Evolutionary conservation across 2,113 vertebrate species (phyloP).

Genomic region (Dermatemys mawii): DNA sequence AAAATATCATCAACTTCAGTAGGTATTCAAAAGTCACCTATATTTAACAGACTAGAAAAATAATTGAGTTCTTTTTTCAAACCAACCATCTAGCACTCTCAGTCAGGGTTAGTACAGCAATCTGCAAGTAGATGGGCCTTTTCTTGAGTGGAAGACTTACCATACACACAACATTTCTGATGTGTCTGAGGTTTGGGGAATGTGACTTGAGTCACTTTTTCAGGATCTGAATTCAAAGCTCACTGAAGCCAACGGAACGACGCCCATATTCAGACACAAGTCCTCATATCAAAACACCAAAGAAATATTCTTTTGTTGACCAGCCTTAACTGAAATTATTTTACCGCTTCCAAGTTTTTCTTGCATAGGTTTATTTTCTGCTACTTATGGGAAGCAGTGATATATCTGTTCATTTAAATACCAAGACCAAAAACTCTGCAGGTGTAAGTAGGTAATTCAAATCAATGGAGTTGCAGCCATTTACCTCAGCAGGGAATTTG

Average conservation of each 20-base stretch:
- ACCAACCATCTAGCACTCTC: not conserved
- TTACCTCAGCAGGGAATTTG: not conserved
- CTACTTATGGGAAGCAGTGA: not conserved
- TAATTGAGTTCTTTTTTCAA: not conserved
- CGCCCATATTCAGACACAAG: no score
- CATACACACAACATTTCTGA: not conserved
- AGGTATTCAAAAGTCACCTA: not conserved
- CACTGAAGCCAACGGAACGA: no score
- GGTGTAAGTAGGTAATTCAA: not conserved
- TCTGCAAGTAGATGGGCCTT: no score
- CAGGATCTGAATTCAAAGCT: not conserved
- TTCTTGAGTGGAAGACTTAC: not conserved
- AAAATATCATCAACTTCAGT: not conserved
- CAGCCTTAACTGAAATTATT: not conserved
- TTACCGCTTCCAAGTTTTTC: not conserved
- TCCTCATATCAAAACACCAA: not conserved
- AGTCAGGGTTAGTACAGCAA: no score
- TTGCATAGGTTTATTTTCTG: not conserved
- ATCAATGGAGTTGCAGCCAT: not conserved
- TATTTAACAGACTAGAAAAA: not conserved
- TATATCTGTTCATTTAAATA: not conserved
- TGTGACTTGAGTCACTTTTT: not conserved
- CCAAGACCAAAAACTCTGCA: not conserved
- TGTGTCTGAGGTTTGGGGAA: not conserved
- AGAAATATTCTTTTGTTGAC: not conserved